Conservation (phyloP, 92 coral and sea anemone genomes). For the Zoanthus gigantus region DNA sequence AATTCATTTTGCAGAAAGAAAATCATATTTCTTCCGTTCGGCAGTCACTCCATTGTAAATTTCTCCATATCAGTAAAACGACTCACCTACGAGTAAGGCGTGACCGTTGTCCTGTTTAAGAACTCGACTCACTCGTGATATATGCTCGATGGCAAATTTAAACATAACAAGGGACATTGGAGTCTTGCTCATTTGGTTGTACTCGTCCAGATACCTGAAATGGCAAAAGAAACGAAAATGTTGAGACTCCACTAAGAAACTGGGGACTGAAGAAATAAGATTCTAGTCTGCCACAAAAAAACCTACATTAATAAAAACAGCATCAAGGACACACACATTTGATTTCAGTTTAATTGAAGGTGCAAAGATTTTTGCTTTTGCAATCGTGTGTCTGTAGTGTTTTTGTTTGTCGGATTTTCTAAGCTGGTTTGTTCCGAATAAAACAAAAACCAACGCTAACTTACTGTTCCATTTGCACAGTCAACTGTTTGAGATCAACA, state of each 20-base stretch:
- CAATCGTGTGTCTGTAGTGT: too few relatives aligned
- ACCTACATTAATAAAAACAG: too few relatives aligned
- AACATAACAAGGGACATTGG: slow-evolving; percentile 99
- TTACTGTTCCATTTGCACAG: slow-evolving; percentile 92
- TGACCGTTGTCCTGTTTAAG: slow-evolving; percentile 98
- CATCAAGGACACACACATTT: too few relatives aligned
- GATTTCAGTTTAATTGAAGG: too few relatives aligned
- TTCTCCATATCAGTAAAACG: not conserved
- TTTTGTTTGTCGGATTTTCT: not conserved
- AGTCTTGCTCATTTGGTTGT: slow-evolving; percentile 98
- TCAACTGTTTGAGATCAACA: slow-evolving; percentile 76
- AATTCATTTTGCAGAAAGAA: too few relatives aligned
- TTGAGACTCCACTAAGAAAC: not conserved
- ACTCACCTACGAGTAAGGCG: slow-evolving; percentile 93
- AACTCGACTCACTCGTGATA: slow-evolving; percentile 96
- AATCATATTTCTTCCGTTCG: too few relatives aligned
- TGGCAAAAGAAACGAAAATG: not conserved
- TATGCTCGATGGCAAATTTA: slow-evolving; percentile 99
- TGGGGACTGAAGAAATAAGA: not conserved
- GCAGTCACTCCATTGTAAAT: too few relatives aligned
- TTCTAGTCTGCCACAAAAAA: too few relatives aligned
- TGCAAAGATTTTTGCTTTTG: too few relatives aligned
- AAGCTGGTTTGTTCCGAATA: not conserved
- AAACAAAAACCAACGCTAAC: slow-evolving; percentile 6
- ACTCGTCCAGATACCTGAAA: slow-evolving; percentile 92